These are phyloP conservation scores for Schizotus pectinicornis DNA, from an alignment of 2,888 invertebrate genomes.

Conservation along the genomic window DNA sequence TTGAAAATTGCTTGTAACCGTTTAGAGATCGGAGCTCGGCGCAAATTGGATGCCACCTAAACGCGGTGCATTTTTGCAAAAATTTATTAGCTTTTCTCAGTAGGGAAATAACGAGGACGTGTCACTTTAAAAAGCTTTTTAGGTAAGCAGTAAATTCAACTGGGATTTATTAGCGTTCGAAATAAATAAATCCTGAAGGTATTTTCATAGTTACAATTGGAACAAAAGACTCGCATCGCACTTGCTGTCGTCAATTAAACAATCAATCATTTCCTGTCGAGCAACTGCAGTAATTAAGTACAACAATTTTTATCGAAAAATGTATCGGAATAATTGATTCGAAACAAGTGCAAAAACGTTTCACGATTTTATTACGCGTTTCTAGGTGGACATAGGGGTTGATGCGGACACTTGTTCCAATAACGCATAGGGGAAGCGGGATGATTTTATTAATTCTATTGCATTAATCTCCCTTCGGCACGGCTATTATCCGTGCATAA, in stretches of 20 bases:
- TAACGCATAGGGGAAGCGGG: too few relatives aligned
- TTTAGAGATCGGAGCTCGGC: constrained; percentile 14
- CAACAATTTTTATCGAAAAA: too few relatives aligned
- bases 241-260: too few relatives aligned
- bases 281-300: too few relatives aligned
- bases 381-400: too few relatives aligned
- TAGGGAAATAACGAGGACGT: constrained; percentile 14
- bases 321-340: too few relatives aligned
- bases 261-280: too few relatives aligned
- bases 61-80: constrained; percentile 30
- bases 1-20: constrained; percentile 37
- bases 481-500: constrained; percentile 49
- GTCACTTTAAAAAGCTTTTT: constrained; percentile 2
- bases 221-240: too few relatives aligned
- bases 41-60: constrained; percentile 34
- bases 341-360: too few relatives aligned
- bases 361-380: too few relatives aligned
- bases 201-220: neutral
- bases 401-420: too few relatives aligned
- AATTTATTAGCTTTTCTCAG: constrained; percentile 14
- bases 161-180: constrained; percentile 9
- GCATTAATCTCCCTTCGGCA: constrained; percentile 39
- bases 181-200: neutral
- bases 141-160: constrained; percentile 13
- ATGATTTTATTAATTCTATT: constrained; percentile 36